Evolutionary conservation across 2,888 invertebrate species (phyloP), one percentile per base, ranked within the genome.

Genomic region (Drosophila kuntzei): DNA sequence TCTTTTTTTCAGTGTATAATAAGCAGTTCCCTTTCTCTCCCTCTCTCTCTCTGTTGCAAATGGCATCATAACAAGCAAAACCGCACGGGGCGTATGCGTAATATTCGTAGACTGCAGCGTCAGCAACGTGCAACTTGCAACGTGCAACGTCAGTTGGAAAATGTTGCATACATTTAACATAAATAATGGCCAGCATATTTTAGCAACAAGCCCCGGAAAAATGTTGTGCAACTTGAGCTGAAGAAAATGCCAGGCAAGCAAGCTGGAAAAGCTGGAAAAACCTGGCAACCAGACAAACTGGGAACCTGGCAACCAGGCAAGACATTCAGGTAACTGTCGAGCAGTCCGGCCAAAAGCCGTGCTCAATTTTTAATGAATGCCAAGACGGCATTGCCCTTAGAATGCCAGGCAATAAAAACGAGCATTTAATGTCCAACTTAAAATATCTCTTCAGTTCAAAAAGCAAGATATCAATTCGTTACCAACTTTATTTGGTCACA

Each of bases 101-200:
- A 62, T 55, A 62, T 62, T 16, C 12, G 29, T 22, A 41, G 59
- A 29, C 32, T 16, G 39, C 53, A 25, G 11, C 41, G 27, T 27
- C 68, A 27, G 54, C 58, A 18, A 20, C 12, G 41, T 63, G 68
- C 71, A 63, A 41, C 58, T 47, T 47, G 12, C 25, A 64, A 50
- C 46, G 5, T 47, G 58, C 58, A 58, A 20, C 49, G 54, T 69
- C 70, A 46, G 66, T 43, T 50, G 32, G 41, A 68, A 75, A 68
- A 78, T 75, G 72, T 68, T 78, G 86, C 84, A 84, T 83, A 79
- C 79, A 85, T 79, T 84, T 85, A 75, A 75, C 78, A 79, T 78
- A 78, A 79, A 79, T 79, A 78, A 76, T 76, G 78, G 66, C 66
- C 64, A 76, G 72, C 69, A 79, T 79, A 76, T 76, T 76, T 72